A percentile compares a stretch with the other conserved stretches of the same genome.
Evolutionary conservation across 92 coral and sea anemone genomes (phyloP).

Genomic region (Ricordea florida): DNA sequence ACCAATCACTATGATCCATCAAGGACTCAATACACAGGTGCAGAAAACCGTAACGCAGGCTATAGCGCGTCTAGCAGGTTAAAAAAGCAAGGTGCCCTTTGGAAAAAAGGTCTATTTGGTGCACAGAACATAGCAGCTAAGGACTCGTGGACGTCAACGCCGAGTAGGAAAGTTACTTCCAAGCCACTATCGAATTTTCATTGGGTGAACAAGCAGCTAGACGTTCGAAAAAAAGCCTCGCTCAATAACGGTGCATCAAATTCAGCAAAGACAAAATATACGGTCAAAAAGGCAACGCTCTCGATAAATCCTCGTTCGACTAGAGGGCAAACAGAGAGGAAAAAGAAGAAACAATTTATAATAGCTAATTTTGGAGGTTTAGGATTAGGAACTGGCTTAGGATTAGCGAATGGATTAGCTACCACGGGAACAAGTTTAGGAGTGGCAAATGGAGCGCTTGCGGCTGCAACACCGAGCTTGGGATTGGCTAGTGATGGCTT

Average conservation of each 20-base stretch:
- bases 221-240: background rate
- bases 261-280: background rate
- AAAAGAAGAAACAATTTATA: slow-evolving; percentile 80
- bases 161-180: too few relatives aligned
- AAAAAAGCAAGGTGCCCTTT: background rate
- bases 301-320: slow-evolving; percentile 22
- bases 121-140: background rate
- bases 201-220: background rate
- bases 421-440: slow-evolving; percentile 7
- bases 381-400: slow-evolving; percentile 34
- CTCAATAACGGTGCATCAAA: background rate
- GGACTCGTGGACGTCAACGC: background rate
- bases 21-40: background rate
- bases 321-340: slow-evolving; percentile 17
- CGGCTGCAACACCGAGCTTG: background rate
- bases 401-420: slow-evolving; percentile 9
- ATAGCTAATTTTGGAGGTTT: slow-evolving; percentile 66
- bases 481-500: background rate
- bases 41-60: too few relatives aligned
- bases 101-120: background rate
- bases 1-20: background rate
- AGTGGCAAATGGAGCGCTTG: too few relatives aligned
- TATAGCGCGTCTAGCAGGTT: too few relatives aligned
- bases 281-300: slow-evolving; percentile 22
- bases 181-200: background rate